Evolutionary conservation across 2,113 vertebrate genomes (phyloP).

Genomic region (Apistogramma diplotaenia): DNA sequence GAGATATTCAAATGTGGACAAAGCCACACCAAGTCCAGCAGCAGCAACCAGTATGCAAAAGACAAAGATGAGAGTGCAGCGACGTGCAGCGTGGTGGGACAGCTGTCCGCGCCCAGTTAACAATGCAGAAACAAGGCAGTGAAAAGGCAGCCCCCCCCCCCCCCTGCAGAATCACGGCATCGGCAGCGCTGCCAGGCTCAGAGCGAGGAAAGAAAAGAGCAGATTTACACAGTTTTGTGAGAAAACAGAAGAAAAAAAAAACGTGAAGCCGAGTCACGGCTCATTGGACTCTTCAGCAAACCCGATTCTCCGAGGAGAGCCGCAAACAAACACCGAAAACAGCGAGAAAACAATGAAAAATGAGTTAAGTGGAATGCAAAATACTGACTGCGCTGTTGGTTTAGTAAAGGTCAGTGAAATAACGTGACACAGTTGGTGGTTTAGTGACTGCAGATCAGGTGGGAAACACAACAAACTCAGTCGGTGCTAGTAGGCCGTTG

Average conservation of each 20-base stretch:
- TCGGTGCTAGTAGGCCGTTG: not conserved
- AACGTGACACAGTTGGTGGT: not conserved
- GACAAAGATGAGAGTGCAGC: not conserved
- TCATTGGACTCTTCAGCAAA: constrained; percentile 47
- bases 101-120: not conserved
- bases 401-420: not conserved
- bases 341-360: constrained; percentile 31
- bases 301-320: constrained; percentile 31
- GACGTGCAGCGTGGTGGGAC: not conserved
- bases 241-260: not conserved
- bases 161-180: not conserved
- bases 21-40: not conserved
- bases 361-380: not conserved
- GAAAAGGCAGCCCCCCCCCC: constrained; percentile 8
- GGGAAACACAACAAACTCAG: not conserved
- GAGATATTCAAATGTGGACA: not conserved
- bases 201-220: not conserved
- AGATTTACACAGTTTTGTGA: not conserved
- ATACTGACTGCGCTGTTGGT: not conserved
- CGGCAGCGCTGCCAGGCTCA: constrained; percentile 5
- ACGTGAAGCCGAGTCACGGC: constrained; percentile 37
- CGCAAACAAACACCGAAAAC: constrained; percentile 28
- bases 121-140: not conserved
- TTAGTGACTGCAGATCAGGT: not conserved
- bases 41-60: not conserved